These are phyloP conservation scores for Danio choprae DNA, from an alignment of 2,797 vertebrate genomes.

Conservation along the genomic window DNA sequence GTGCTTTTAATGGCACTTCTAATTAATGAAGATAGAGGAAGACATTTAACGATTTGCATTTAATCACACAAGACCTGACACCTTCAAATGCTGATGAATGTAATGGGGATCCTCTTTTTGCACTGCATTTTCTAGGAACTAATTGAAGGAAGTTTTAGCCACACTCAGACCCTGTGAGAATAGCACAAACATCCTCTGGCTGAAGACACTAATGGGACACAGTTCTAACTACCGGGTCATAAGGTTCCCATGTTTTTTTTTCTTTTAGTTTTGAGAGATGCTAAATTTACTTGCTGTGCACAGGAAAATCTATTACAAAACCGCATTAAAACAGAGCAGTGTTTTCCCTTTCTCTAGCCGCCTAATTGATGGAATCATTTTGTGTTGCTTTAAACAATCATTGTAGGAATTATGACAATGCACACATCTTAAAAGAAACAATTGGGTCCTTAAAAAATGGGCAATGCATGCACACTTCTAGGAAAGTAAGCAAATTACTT, in stretches of 20 bases:
- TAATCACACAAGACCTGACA: slow-evolving; percentile 45
- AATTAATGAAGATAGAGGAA: slow-evolving; percentile 58
- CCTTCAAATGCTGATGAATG: slow-evolving; percentile 54
- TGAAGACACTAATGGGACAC: slow-evolving; percentile 28
- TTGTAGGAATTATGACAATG: not conserved
- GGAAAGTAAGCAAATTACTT: not conserved
- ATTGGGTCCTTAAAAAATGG: not conserved
- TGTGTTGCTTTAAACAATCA: not conserved
- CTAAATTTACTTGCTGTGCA: slow-evolving; percentile 8
- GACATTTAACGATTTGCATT: slow-evolving; percentile 44
- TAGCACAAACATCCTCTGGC: slow-evolving; percentile 7
- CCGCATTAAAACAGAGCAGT: not conserved
- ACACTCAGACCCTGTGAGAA: slow-evolving; percentile 7
- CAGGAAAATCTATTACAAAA: not conserved
- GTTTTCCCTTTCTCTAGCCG: not conserved
- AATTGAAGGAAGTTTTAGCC: slow-evolving; percentile 37
- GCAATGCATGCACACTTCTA: not conserved
- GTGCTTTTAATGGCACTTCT: slow-evolving; percentile 51
- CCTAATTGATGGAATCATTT: slow-evolving; percentile 7
- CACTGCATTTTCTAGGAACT: slow-evolving; percentile 13
- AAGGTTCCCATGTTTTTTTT: slow-evolving; percentile 11
- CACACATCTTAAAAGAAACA: not conserved
- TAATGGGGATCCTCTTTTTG: slow-evolving; percentile 11
- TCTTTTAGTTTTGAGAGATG: not conserved
- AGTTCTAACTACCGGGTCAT: not conserved